Percentiles rank a stretch among this genome's conserved stretches.
These are phyloP conservation scores for Microtus montanus DNA, from an alignment of 2,113 vertebrate genomes.

Conservation along the genomic window DNA sequence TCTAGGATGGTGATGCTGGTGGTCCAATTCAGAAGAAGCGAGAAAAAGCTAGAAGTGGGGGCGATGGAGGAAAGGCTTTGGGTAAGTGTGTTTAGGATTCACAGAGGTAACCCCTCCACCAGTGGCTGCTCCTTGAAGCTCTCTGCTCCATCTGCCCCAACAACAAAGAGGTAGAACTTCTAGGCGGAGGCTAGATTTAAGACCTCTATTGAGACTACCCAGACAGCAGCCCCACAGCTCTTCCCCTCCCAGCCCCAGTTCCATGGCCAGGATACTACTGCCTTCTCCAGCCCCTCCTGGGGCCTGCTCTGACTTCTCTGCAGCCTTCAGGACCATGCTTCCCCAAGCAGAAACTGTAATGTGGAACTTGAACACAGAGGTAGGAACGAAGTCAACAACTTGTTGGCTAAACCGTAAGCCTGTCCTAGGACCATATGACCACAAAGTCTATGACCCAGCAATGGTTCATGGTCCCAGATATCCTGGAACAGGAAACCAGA, in stretches of 20 bases:
- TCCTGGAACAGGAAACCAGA: neutral
- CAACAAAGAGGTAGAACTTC: no score
- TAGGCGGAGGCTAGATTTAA: neutral
- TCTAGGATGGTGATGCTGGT: no score
- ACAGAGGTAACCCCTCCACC: neutral
- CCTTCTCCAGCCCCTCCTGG: neutral
- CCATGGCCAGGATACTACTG: neutral
- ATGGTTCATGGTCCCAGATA: neutral
- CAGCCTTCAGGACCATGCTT: neutral
- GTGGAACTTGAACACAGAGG: no score
- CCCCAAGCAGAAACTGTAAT: neutral
- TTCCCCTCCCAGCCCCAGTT: neutral
- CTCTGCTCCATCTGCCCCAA: neutral
- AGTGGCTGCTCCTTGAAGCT: neutral
- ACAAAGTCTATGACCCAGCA: neutral
- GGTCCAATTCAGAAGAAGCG: neutral
- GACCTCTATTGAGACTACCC: neutral
- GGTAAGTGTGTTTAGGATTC: neutral
- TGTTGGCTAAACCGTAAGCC: neutral
- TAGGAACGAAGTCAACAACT: rapidly evolving
- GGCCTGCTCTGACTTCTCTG: neutral
- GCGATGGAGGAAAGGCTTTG: neutral
- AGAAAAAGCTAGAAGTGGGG: neutral
- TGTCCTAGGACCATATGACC: neutral
- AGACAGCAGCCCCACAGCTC: neutral